Conservation (phyloP, 2,113 vertebrate species). For the Notechis scutatus region DNA sequence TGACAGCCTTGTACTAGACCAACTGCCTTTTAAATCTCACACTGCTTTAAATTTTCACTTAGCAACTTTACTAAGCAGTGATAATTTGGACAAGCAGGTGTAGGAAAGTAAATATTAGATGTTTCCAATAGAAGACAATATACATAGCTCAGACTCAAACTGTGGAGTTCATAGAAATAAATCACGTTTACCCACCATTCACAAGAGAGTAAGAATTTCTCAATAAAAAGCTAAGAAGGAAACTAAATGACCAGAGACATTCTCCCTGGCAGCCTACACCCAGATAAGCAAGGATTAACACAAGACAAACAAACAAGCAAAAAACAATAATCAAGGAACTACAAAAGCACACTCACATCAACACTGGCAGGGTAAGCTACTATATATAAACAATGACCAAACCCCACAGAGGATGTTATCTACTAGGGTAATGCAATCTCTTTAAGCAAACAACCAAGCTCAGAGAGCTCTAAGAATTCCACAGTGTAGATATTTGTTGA, state of each 20-base stretch:
- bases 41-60: constrained; percentile 19
- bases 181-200: not conserved
- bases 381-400: not conserved
- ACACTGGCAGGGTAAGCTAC: not conserved
- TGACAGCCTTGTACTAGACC: too few species aligned
- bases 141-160: not conserved
- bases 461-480: not conserved
- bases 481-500: not conserved
- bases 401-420: not conserved
- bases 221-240: not conserved
- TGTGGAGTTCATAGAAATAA: not conserved
- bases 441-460: not conserved
- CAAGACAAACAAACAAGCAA: not conserved
- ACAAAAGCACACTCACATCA: not conserved
- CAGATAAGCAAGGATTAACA: not conserved
- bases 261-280: not conserved
- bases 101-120: not conserved
- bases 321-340: not conserved
- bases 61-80: not conserved
- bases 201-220: not conserved
- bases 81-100: not conserved
- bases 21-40: not conserved
- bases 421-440: not conserved
- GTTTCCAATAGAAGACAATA: not conserved
- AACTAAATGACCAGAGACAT: not conserved